Evolutionary conservation across 1,140 invertebrate species (phyloP).

Genomic region (Bombus pyrosoma): DNA sequence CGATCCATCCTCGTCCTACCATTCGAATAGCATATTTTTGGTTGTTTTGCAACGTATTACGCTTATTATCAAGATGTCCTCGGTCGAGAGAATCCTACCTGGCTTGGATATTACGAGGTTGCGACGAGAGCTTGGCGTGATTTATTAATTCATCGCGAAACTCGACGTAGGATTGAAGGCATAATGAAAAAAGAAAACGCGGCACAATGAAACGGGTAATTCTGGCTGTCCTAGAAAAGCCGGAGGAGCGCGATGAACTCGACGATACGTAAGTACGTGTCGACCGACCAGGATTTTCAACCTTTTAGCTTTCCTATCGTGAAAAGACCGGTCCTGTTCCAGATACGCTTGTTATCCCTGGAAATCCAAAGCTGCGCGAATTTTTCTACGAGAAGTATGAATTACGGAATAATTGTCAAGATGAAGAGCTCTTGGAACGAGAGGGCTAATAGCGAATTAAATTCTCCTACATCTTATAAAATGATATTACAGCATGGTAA

Average conservation of each 20-base stretch:
- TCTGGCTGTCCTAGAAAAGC: slow-evolving; percentile 41
- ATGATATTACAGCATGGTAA: too few species aligned
- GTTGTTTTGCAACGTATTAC: not conserved
- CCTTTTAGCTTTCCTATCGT: slow-evolving; percentile 2
- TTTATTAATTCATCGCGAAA: slow-evolving; percentile 47
- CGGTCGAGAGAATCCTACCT: not conserved
- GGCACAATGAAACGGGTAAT: slow-evolving; percentile 35
- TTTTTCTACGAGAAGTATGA: not conserved
- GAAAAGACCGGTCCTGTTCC: slow-evolving; percentile 21
- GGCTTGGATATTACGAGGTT: not conserved
- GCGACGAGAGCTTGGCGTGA: not conserved
- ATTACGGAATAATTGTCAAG: not conserved
- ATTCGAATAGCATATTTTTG: too few species aligned
- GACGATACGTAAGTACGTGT: slow-evolving; percentile 18
- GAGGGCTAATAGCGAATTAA: not conserved
- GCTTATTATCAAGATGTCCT: not conserved
- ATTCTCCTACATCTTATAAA: not conserved
- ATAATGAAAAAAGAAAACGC: slow-evolving; percentile 31
- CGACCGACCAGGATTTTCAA: slow-evolving; percentile 24
- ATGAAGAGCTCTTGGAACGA: not conserved
- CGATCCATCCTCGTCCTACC: too few species aligned
- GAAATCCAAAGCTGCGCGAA: not conserved
- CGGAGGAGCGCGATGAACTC: slow-evolving; percentile 32
- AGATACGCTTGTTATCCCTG: not conserved
- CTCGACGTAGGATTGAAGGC: slow-evolving; percentile 37